Evolutionary conservation across 2,888 invertebrate species (phyloP).

Genomic region (Furcula furcula): DNA sequence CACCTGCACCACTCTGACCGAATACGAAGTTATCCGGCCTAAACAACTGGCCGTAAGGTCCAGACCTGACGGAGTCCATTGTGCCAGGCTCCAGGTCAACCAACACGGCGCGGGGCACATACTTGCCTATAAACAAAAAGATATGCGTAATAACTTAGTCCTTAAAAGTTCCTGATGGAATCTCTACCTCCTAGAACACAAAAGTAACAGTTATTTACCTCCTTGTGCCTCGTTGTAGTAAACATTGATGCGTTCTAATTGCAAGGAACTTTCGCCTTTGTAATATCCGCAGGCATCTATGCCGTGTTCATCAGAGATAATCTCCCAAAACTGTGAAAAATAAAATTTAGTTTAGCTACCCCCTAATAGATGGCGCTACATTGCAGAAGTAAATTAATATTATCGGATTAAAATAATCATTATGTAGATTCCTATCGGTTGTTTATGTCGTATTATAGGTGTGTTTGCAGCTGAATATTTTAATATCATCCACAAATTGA

Average conservation of each 20-base stretch:
- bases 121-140: slow-evolving; percentile 84
- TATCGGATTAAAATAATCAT: too few species aligned
- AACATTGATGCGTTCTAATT: slow-evolving; percentile 89
- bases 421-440: too few species aligned
- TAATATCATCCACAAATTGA: too few species aligned
- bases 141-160: too few species aligned
- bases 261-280: slow-evolving; percentile 87
- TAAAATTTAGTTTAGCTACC: neutral
- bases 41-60: slow-evolving; percentile 92
- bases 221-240: slow-evolving; percentile 89
- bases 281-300: slow-evolving; percentile 88
- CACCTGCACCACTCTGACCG: slow-evolving; percentile 88
- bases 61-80: slow-evolving; percentile 91
- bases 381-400: too few species aligned
- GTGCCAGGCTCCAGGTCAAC: slow-evolving; percentile 95
- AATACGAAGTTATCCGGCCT: slow-evolving; percentile 94
- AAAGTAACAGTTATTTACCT: too few species aligned
- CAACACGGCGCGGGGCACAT: slow-evolving; percentile 91
- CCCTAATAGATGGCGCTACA: neutral
- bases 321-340: slow-evolving; percentile 85
- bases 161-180: too few species aligned
- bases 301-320: slow-evolving; percentile 91
- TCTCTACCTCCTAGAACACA: too few species aligned
- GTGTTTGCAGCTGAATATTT: too few species aligned
- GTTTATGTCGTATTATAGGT: too few species aligned